phyloP scores from a whole-genome alignment of 2,113 vertebrate genomes.

The Amphiprion ocellaris region DNA sequence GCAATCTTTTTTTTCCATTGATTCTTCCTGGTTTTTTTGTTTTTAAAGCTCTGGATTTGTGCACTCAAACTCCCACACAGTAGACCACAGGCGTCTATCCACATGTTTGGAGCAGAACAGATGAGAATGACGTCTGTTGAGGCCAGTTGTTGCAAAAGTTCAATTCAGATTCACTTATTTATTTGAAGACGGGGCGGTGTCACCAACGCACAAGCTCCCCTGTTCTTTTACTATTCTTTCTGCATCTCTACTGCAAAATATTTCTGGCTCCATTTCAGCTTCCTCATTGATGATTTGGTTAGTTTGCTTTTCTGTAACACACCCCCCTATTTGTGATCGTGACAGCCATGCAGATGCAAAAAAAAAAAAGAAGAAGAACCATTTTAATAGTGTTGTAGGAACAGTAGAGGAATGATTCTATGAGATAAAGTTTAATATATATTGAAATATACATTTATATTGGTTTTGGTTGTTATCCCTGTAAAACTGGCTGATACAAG shows the following conservation, averaged over 20 bases:
- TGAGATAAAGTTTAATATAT: conserved; percentile 56
- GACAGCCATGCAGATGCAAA: background rate
- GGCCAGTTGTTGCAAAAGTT: background rate
- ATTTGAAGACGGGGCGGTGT: background rate
- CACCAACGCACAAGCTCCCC: background rate
- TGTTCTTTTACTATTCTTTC: background rate
- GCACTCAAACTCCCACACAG: background rate
- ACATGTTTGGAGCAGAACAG: background rate
- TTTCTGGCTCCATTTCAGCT: background rate
- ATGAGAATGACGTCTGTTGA: background rate
- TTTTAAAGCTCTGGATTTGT: background rate
- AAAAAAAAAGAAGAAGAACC: background rate
- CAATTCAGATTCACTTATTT: background rate
- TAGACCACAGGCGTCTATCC: background rate
- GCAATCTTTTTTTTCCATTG: background rate
- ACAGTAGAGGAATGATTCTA: conserved; percentile 43
- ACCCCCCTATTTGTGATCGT: conserved; percentile 19
- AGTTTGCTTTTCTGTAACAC: conserved; percentile 13
- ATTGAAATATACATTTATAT: conserved; percentile 38
- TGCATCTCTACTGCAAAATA: background rate
- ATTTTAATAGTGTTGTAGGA: conserved; percentile 34
- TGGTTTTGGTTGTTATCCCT: conserved; percentile 43
- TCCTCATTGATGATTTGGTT: background rate
- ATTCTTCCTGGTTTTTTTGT: background rate
- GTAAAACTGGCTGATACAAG: conserved; percentile 23